A percentile compares a stretch with the other conserved stretches of the same genome.
Conservation (phyloP, 2,113 vertebrate species). For the Leuciscus idus region DNA sequence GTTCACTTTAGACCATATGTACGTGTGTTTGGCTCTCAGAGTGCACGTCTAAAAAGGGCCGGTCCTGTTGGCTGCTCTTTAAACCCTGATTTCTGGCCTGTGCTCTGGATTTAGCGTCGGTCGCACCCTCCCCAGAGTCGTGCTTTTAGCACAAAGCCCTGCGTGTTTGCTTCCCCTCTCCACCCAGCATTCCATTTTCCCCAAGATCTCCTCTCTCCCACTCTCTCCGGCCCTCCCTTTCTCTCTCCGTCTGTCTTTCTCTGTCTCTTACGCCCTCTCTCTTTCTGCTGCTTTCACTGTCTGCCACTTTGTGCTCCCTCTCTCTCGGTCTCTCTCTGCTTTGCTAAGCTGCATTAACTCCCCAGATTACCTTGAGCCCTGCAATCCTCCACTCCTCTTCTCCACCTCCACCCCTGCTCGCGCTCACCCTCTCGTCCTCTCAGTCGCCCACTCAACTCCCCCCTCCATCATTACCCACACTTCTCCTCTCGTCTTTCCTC, state of each 20-base stretch:
- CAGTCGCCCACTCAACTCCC: conserved; percentile 65
- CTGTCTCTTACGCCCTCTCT: conserved; percentile 45
- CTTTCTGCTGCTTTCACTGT: conserved; percentile 50
- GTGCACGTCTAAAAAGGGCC: conserved; percentile 49
- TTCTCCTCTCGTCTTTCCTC: conserved; percentile 61
- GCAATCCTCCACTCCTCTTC: conserved; percentile 73
- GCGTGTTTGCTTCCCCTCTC: conserved; percentile 84
- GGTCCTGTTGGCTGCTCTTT: conserved; percentile 62
- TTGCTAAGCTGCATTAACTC: conserved; percentile 82
- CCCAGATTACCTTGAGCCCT: conserved; percentile 80
- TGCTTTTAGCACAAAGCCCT: conserved; percentile 84
- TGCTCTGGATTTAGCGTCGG: conserved; percentile 72
- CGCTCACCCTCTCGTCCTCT: conserved; percentile 64
- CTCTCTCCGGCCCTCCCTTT: conserved; percentile 39
- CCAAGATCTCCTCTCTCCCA: conserved; percentile 69
- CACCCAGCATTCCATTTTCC: conserved; percentile 89
- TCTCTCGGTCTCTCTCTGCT: conserved; percentile 56
- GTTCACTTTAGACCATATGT: conserved; percentile 33
- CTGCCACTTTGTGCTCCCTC: conserved; percentile 26
- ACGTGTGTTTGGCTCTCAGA: conserved; percentile 43
- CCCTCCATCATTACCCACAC: conserved; percentile 64
- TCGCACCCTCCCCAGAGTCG: conserved; percentile 76
- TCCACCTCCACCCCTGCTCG: conserved; percentile 56
- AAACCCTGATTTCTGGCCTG: conserved; percentile 67
- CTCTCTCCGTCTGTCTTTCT: conserved; percentile 41